These are phyloP conservation scores for Nibea coibor DNA, from an alignment of 2,113 vertebrate species.

Conservation along the genomic window DNA sequence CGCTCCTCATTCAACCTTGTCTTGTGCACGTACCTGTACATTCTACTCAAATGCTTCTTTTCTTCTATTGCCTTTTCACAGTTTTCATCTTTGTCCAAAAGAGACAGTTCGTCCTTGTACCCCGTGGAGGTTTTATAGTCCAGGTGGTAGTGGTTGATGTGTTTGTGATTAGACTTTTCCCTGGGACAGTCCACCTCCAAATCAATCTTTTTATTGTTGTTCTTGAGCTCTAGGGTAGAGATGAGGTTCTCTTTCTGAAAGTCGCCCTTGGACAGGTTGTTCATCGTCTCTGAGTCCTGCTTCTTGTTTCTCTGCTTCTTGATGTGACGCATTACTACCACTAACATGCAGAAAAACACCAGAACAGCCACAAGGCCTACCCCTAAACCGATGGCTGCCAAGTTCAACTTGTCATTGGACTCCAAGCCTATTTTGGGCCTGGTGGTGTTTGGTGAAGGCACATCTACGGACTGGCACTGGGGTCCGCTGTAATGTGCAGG, in stretches of 20 bases:
- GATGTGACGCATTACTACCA: conserved; percentile 85
- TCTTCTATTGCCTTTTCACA: conserved; percentile 93
- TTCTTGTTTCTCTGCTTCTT: conserved; percentile 85
- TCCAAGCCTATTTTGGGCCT: conserved; percentile 79
- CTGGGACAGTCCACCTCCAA: conserved; percentile 91
- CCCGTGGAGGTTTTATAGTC: conserved; percentile 93
- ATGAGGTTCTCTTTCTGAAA: conserved; percentile 93
- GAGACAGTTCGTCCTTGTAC: conserved; percentile 87
- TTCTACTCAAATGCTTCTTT: conserved; percentile 88
- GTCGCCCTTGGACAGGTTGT: conserved; percentile 92
- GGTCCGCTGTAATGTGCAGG: conserved; percentile 87
- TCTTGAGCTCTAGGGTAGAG: conserved; percentile 91
- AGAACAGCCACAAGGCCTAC: conserved; percentile 88
- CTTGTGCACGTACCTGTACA: conserved; percentile 88
- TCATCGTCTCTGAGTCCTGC: conserved; percentile 92
- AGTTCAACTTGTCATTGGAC: conserved; percentile 73
- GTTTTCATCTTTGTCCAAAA: conserved; percentile 91
- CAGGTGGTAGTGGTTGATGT: conserved; percentile 91
- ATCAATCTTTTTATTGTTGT: conserved; percentile 95
- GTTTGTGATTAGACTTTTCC: conserved; percentile 95
- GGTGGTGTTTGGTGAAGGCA: conserved; percentile 71
- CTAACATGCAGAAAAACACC: conserved; percentile 88
- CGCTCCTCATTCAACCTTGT: neutral
- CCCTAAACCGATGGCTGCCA: conserved; percentile 88
- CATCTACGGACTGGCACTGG: conserved; percentile 87